Conservation (phyloP, 1,140 invertebrate genomes). For the Lysiphlebus fabarum region DNA sequence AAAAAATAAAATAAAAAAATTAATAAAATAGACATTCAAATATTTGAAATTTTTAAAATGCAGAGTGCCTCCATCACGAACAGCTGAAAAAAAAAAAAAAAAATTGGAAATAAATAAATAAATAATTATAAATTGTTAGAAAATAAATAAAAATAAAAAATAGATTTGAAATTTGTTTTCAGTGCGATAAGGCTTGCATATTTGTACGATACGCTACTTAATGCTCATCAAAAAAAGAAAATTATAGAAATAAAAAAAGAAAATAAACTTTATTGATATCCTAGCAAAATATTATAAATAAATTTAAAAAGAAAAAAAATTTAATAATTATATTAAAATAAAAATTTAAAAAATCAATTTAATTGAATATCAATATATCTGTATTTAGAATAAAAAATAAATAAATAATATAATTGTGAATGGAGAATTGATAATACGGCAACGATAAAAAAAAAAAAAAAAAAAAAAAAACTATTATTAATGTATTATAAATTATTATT, state of each 20-base stretch:
- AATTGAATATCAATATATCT: conserved; percentile 32
- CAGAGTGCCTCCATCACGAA: not conserved
- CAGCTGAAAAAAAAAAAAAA: not conserved
- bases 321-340: conserved; percentile 18
- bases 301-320: not conserved
- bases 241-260: conserved; percentile 20
- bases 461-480: conserved; percentile 46
- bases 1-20: not conserved
- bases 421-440: too few relatives aligned
- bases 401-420: conserved; percentile 35
- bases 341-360: conserved; percentile 33
- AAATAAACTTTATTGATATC: too few relatives aligned
- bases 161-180: conserved; percentile 15
- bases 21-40: not conserved
- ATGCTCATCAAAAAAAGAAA: conserved; percentile 40
- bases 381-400: conserved; percentile 43
- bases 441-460: not conserved
- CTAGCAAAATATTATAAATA: conserved; percentile 18
- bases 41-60: not conserved
- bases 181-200: conserved; percentile 28
- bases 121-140: not conserved
- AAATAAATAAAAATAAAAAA: conserved; percentile 16
- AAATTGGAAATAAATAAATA: not conserved
- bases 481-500: conserved; percentile 54
- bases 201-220: conserved; percentile 48